Conservation (phyloP, 2,113 vertebrate genomes). For the Perccottus glenii region DNA sequence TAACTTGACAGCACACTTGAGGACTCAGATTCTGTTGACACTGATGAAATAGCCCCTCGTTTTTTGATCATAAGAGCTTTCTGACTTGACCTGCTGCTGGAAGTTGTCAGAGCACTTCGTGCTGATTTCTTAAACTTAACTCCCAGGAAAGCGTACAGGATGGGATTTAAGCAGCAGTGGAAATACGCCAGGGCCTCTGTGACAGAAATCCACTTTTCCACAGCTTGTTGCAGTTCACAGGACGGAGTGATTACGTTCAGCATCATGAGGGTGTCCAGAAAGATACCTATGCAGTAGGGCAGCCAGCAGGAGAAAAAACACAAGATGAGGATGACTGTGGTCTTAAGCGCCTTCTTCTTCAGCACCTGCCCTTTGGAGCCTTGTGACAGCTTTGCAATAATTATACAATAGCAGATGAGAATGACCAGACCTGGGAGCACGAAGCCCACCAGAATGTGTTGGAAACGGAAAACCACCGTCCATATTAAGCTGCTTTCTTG, state of each 20-base stretch:
- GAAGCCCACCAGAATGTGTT: conserved; percentile 93
- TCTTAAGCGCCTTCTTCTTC: conserved; percentile 96
- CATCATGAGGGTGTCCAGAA: conserved; percentile 86
- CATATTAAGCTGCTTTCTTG: conserved; percentile 66
- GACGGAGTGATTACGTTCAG: conserved; percentile 80
- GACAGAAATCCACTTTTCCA: conserved; percentile 90
- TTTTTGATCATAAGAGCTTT: conserved; percentile 90
- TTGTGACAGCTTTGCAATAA: conserved; percentile 89
- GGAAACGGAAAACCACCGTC: conserved; percentile 88
- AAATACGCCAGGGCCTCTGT: conserved; percentile 94
- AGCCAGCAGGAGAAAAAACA: conserved; percentile 97
- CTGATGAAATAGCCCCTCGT: conserved; percentile 90
- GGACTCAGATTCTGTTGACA: conserved; percentile 97
- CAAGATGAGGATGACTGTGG: conserved; percentile 93
- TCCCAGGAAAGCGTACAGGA: conserved; percentile 96
- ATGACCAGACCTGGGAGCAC: conserved; percentile 93
- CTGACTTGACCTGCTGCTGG: conserved; percentile 89
- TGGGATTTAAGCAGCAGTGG: conserved; percentile 98
- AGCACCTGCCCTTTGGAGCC: conserved; percentile 88
- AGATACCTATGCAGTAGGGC: conserved; percentile 90
- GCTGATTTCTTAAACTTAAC: conserved; percentile 96
- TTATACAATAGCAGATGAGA: conserved; percentile 94
- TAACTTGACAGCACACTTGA: conserved; percentile 97
- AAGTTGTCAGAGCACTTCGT: conserved; percentile 81
- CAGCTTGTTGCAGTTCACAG: conserved; percentile 82